Base-by-base conservation (phyloP, 2,888 invertebrate genomes). In the Thymelicus acteon region DNA sequence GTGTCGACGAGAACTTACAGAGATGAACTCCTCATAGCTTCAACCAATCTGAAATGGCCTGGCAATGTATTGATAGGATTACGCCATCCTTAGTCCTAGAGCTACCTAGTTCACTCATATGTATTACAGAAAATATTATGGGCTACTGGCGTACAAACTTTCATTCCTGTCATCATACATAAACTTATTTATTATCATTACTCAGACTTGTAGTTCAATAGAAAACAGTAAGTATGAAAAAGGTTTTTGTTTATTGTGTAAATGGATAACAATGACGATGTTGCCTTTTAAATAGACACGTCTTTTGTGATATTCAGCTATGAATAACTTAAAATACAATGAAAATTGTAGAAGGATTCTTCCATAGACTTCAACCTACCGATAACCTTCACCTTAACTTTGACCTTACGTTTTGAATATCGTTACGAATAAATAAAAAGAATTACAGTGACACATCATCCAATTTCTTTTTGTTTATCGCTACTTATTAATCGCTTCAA, bases 291-390 rank as follows among this genome's bases (percentile, higher is more conserved):
- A 54, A 54, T 54, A 54, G 49, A 52, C 24, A 54, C 8, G 19
- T 24, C 6, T 54, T 19, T 54, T 24, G 10, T 54, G 54, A 24
- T 54, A 54, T 54, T 24, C 24, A 12, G 24, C 24, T 24, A 12
- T 24, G 54, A 54, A 54, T 54, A 54, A 54, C 19, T 54, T 24
- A 24, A 24, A 24, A 10, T 54, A 54, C 54, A 54, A 54, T 54
- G 54, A 54, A 54, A 24, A 54, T 10, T 24, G 10, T 12, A 19
- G 10, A 24, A 54, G 24, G 54, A 24, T 54, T 54, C 54, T 24
- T 54, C 12, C 24, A 3, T 12, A 24, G 24, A 24, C 3, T 54
- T 54, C 12, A 54, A 24, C 54, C 54, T 54, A 15, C 12, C 10
- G 10, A 24, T 54, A 54, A 54, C 54, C 19, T 54, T 24, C 54